Evolutionary conservation across 2,888 invertebrate species (phyloP), one percentile per base, ranked within the genome.

Genomic region (Nymphalis urticae): DNA sequence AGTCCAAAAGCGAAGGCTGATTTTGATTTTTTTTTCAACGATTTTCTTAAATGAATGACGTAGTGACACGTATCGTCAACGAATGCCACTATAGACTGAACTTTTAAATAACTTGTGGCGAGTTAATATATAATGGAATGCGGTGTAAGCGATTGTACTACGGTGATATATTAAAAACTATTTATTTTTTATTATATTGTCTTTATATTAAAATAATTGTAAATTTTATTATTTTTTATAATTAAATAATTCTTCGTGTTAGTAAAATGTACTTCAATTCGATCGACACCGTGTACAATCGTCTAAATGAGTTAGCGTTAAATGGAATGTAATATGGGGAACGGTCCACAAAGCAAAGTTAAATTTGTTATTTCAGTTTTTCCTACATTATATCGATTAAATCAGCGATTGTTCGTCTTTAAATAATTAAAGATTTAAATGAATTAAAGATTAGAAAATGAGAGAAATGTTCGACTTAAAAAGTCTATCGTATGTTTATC

Each of bases 1-100:
- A 62, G 56, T 63, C 63, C 66, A 64, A 59, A 50, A 64, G 74
- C 74, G 74, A 90, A 90, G 89, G 88, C 89, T 90, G 89, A 89
- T 86, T 86, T 87, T 84, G 73, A 70, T 70, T 73, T 86, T 85
- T 72, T 70, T 73, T 71, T 72, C 19, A 58, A 58, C 19, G 36
- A 36, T 13, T 58, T 58, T 58, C 36, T 42, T 42, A 42, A 42
- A 32, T 10, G 19, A 50, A 73, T 60, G 56, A 42, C 24, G 54
- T 66, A 56, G 62, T 24, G 58, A 70, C 42, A 66, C 64, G 64
- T 62, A 66, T 56, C 36, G 51, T 60, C 66, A 66, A 69, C 60
- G 54, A 54, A 68, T 69, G 75, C 73, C 76, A 71, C 73, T 64
- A 69, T 72, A 75, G 77, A 77, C 77, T 77, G 77, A 78, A 72